phyloP scores from a whole-genome alignment of 2,888 invertebrate species.

The Melinaea marsaeus region DNA sequence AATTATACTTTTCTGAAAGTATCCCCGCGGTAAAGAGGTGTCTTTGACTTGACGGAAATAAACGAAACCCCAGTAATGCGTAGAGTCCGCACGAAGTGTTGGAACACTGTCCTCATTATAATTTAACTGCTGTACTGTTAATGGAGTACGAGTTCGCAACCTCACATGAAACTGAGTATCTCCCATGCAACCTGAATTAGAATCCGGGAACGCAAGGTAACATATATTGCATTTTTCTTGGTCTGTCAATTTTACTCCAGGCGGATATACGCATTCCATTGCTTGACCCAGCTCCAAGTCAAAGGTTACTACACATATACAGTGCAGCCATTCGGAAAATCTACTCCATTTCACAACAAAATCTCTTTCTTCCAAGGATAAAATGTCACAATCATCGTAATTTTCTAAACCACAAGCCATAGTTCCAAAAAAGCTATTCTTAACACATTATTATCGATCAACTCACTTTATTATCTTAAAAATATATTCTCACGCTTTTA shows the following conservation, averaged over 20 bases:
- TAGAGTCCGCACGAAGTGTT: constrained; percentile 87
- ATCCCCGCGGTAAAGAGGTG: constrained; percentile 92
- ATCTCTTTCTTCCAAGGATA: constrained; percentile 60
- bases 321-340: constrained; percentile 96
- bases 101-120: constrained; percentile 89
- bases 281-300: constrained; percentile 99
- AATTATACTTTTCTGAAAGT: constrained; percentile 99
- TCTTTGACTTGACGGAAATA: constrained; percentile 99
- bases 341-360: constrained; percentile 81
- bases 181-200: constrained; percentile 99
- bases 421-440: constrained; percentile 36
- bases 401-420: constrained; percentile 68
- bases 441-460: constrained; percentile 38
- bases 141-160: constrained; percentile 80
- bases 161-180: constrained; percentile 98
- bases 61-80: constrained; percentile 97
- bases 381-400: constrained; percentile 57
- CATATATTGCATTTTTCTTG: constrained; percentile 96
- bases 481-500: neutral
- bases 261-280: constrained; percentile 94
- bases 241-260: constrained; percentile 86
- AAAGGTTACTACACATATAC: constrained; percentile 98
- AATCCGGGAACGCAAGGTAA: constrained; percentile 99
- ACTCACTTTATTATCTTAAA: constrained; percentile 27
- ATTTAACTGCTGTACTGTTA: constrained; percentile 75